Conservation (phyloP, 2,113 vertebrate genomes). For the Ammodytes dubius region DNA sequence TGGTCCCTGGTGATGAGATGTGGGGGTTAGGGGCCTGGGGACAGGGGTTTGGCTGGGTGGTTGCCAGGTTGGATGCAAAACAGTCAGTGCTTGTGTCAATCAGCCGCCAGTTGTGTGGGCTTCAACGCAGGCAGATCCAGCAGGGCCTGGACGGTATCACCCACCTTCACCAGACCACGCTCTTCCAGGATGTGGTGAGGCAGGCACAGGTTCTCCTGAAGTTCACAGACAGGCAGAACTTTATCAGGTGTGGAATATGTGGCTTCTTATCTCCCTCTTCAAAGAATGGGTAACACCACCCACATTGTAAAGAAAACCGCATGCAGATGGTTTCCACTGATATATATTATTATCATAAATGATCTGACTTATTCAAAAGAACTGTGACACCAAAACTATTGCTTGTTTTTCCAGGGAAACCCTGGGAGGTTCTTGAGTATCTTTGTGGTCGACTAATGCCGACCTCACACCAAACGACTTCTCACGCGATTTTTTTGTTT, state of each 20-base stretch:
- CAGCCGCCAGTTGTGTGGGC: constrained; percentile 89
- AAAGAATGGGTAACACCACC: neutral
- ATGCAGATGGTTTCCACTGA: neutral
- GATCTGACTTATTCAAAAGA: neutral
- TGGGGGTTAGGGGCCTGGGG: constrained; percentile 15
- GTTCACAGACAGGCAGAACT: constrained; percentile 15
- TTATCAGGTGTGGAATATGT: neutral
- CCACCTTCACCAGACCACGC: constrained; percentile 95
- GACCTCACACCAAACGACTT: neutral
- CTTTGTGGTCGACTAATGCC: neutral
- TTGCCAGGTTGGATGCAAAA: constrained; percentile 9
- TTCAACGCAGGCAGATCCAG: constrained; percentile 91
- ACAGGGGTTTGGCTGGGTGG: constrained; percentile 16
- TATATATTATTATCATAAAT: neutral
- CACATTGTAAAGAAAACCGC: neutral
- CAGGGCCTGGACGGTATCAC: constrained; percentile 95
- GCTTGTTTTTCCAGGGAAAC: neutral
- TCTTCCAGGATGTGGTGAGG: constrained; percentile 99
- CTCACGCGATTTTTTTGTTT: no score
- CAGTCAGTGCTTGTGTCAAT: constrained; percentile 80
- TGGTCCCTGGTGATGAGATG: constrained; percentile 48
- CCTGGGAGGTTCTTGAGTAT: neutral
- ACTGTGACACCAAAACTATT: neutral
- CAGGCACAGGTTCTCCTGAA: constrained; percentile 95
- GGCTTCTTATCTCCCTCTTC: neutral